These are phyloP conservation scores for Epinephelus fuscoguttatus DNA, from an alignment of 2,113 vertebrate species.

Conservation along the genomic window DNA sequence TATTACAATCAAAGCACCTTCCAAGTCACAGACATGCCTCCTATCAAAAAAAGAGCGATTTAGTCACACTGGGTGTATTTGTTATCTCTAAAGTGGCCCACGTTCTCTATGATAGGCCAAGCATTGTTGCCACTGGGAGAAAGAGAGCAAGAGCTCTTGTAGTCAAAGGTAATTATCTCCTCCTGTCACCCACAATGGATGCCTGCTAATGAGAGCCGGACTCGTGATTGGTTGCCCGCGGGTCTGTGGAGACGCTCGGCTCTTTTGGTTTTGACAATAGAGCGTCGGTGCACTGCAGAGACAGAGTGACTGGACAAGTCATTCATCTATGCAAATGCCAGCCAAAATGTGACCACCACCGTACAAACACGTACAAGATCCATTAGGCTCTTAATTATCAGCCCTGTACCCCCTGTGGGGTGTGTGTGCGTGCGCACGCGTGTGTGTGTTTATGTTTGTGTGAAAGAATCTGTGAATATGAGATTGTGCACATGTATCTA, in stretches of 20 bases:
- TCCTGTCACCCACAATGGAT: conserved; percentile 92
- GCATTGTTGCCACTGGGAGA: conserved; percentile 35
- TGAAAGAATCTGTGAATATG: conserved; percentile 3
- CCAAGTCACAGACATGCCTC: conserved; percentile 18
- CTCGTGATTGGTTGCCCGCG: conserved; percentile 88
- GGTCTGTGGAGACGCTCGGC: conserved; percentile 91
- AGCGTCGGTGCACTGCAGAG: conserved; percentile 91
- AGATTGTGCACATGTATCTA: neutral
- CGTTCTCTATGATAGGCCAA: conserved; percentile 25
- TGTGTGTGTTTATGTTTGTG: conserved; percentile 11
- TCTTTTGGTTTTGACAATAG: conserved; percentile 94
- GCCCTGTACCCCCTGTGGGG: conserved; percentile 24
- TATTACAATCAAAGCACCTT: conserved; percentile 24
- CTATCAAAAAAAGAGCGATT: conserved; percentile 17
- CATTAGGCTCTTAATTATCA: conserved; percentile 93
- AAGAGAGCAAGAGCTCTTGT: conserved; percentile 83
- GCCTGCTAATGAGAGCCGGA: conserved; percentile 93
- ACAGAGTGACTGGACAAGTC: conserved; percentile 91
- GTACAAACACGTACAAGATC: conserved; percentile 81
- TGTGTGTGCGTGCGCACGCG: neutral
- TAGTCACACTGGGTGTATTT: conserved; percentile 37
- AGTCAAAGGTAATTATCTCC: conserved; percentile 95
- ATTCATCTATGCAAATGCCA: conserved; percentile 97
- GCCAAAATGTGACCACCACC: conserved; percentile 88
- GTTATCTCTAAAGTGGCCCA: conserved; percentile 31